A percentile compares a stretch with the other conserved stretches of the same genome.
Conservation (phyloP, 2,797 vertebrate genomes). For the Ptychadena robeensis region DNA sequence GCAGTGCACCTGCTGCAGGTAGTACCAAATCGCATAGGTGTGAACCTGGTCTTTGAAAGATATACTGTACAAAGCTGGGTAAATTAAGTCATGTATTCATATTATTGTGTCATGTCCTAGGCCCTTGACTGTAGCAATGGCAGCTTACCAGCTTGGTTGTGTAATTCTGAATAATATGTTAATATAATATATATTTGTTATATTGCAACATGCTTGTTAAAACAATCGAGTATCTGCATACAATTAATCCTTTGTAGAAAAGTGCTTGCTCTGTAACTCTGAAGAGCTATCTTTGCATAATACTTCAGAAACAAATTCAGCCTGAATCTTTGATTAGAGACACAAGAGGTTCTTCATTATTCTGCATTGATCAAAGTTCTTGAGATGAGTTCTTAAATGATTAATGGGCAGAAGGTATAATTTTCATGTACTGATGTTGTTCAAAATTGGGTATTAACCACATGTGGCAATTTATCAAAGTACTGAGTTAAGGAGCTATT, state of each 20-base stretch:
- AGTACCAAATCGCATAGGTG: no score
- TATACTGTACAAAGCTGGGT: no score
- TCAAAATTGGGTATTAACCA: not conserved
- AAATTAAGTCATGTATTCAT: no score
- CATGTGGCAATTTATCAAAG: not conserved
- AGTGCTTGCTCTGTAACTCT: conserved; percentile 11
- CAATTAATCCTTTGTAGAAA: not conserved
- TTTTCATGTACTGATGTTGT: conserved; percentile 2
- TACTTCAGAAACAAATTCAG: not conserved
- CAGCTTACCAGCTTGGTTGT: no score
- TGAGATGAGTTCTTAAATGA: conserved; percentile 9
- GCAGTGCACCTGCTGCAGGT: no score
- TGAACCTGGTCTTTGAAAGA: no score
- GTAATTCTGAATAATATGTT: no score
- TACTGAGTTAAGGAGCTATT: not conserved
- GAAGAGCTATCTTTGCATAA: conserved; percentile 3
- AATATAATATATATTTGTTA: not conserved
- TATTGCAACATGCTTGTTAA: not conserved
- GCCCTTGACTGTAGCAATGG: no score
- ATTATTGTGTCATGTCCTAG: no score
- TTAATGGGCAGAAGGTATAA: not conserved
- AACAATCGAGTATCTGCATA: not conserved
- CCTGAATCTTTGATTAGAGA: conserved; percentile 26
- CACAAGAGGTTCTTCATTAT: conserved; percentile 28
- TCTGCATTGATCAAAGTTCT: conserved; percentile 19